Percentiles rank a stretch among this genome's conserved stretches.
These are phyloP conservation scores for Stegostoma tigrinum DNA, from an alignment of 2,113 vertebrate genomes.

Conservation along the genomic window DNA sequence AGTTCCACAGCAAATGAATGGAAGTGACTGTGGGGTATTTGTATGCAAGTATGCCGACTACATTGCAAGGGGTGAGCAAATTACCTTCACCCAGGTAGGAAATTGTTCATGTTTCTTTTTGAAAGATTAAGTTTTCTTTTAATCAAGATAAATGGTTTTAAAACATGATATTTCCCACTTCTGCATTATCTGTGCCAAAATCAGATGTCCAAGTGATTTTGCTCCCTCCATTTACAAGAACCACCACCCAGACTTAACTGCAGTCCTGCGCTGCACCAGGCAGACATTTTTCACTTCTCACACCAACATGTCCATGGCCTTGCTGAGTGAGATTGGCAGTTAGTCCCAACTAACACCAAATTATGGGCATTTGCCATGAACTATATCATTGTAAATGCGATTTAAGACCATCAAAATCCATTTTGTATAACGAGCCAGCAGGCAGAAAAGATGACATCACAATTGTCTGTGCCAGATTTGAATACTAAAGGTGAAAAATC, in stretches of 20 bases:
- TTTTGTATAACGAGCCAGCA: not conserved
- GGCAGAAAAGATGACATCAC: not conserved
- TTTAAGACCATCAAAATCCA: not conserved
- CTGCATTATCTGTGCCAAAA: not conserved
- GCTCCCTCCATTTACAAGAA: not conserved
- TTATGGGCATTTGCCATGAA: not conserved
- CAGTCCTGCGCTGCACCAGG: not conserved
- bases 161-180: fast-evolving
- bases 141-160: not conserved
- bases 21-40: conserved; percentile 88
- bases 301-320: not conserved
- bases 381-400: not conserved
- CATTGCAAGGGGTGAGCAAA: conserved; percentile 66
- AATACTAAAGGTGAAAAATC: not conserved
- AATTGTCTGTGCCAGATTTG: not conserved
- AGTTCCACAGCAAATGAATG: conserved; percentile 83
- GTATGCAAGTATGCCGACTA: conserved; percentile 86
- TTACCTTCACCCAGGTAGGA: conserved; percentile 71
- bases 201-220: not conserved
- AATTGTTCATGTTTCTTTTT: not conserved
- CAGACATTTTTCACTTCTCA: not conserved
- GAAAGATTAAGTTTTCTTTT: not conserved
- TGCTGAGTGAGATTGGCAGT: not conserved
- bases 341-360: not conserved
- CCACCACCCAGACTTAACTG: not conserved